Evolutionary conservation across 2,888 invertebrate species (phyloP).

Genomic region (Sphaerophoria taeniata): DNA sequence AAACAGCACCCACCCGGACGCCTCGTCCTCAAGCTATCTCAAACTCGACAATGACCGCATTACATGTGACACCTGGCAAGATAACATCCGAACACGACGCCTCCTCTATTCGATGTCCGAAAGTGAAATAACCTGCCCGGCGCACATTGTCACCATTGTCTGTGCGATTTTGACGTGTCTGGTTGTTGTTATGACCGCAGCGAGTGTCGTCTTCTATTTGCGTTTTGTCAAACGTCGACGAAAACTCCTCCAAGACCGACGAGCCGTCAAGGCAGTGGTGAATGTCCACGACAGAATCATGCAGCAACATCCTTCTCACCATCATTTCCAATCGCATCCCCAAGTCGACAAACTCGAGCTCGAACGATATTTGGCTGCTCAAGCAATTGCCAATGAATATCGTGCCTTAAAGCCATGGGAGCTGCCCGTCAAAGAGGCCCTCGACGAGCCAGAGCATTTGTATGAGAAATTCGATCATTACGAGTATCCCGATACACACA

Average conservation of each 20-base stretch:
- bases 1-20: conserved; percentile 60
- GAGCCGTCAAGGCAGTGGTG: conserved; percentile 81
- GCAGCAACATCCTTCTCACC: conserved; percentile 81
- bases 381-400: conserved; percentile 82
- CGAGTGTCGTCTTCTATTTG: conserved; percentile 82
- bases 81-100: conserved; percentile 79
- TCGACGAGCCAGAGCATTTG: conserved; percentile 82
- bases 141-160: conserved; percentile 83
- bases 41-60: conserved; percentile 81
- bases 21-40: conserved; percentile 74
- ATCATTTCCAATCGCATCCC: conserved; percentile 78
- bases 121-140: conserved; percentile 82
- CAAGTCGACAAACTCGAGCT: conserved; percentile 82
- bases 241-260: conserved; percentile 81
- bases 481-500: conserved; percentile 83
- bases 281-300: conserved; percentile 83
- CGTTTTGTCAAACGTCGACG: conserved; percentile 81
- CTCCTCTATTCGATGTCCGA: conserved; percentile 81
- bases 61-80: conserved; percentile 82
- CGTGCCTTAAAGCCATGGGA: conserved; percentile 83
- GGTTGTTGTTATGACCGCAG: conserved; percentile 81
- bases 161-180: conserved; percentile 82
- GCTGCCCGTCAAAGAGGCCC: conserved; percentile 81
- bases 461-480: conserved; percentile 83
- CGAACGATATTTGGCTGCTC: conserved; percentile 82